Evolutionary conservation across 2,113 vertebrate genomes (phyloP), one percentile per base, ranked within the genome.

Genomic region (Phaethornis superciliosus): DNA sequence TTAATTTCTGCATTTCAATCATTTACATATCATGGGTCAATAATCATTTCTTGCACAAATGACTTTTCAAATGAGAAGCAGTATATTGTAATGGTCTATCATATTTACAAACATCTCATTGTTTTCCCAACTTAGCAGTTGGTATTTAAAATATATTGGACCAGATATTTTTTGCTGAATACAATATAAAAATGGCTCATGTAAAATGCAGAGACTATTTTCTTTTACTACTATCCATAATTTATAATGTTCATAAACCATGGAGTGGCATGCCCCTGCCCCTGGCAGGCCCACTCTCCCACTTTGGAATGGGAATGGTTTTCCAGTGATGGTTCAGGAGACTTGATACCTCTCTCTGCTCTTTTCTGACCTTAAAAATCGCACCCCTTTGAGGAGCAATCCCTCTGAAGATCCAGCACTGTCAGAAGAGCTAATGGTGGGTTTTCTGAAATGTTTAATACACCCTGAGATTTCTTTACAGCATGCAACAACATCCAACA

Each of bases 11-110:
- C 95, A 92, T 97, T 97, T 95, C 94, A 70, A 11, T 97, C 95
- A 97, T 98, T 98, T 98, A 97, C 97, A 97, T 98, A 98, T 96
- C 94, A 97, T 96, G 97, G 98, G 97, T 98, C 97, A 98, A 95
- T 97, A 98, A 97, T 97, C 37, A 97, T 96, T 97, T 97, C 95
- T 97, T 98, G 97, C 96, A 96, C 95, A 98, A 97, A 97, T 97
- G 95, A 92, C 94, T 98, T 98, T 97, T 97, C 96, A 97, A 96
- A 97, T 97, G 97, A 97, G 97, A 97, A 97, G 95, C 97, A 92
- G 94, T 97, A 76, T 96, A 94, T 96, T 97, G 95, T 92, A 96
- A 96, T 96, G 95, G 96, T 95, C 96, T 96, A 74, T 97, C 90
- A 54, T 98, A 97, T 97, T 98, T 97, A 98, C 97, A 98, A 98